Evolutionary conservation across 2,797 vertebrate species (phyloP).

Genomic region (Synanceia verrucosa): DNA sequence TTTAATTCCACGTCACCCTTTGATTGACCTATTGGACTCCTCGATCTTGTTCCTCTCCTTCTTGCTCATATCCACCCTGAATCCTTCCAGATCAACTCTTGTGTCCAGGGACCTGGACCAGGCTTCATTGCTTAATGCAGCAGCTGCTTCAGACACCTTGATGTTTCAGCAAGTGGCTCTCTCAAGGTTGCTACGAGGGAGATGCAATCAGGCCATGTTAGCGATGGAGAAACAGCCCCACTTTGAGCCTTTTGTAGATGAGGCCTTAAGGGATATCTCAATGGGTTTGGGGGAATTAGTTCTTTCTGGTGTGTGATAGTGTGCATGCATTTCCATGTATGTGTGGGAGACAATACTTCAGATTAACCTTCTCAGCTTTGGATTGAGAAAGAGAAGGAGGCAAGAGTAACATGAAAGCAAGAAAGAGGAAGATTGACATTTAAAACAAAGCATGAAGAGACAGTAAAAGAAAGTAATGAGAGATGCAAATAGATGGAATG

Average conservation of each 20-base stretch:
- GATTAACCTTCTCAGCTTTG: conserved; percentile 35
- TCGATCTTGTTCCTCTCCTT: conserved; percentile 25
- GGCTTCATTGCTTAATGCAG: conserved; percentile 48
- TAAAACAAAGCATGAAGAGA: background rate
- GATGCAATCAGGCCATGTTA: conserved; percentile 32
- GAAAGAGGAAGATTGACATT: background rate
- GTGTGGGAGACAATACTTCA: conserved; percentile 12
- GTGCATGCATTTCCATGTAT: conserved; percentile 11
- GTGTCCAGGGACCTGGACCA: conserved; percentile 28
- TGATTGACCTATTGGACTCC: conserved; percentile 43
- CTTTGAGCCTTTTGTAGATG: conserved; percentile 57
- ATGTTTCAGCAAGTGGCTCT: conserved; percentile 44
- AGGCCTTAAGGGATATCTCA: conserved; percentile 34
- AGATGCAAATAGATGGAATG: background rate
- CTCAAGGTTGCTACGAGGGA: conserved; percentile 56
- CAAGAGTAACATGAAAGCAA: background rate
- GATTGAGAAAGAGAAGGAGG: conserved; percentile 7
- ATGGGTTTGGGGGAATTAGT: conserved; percentile 49
- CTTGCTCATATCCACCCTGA: conserved; percentile 21
- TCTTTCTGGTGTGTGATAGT: conserved; percentile 14
- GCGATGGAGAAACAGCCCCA: conserved; percentile 17
- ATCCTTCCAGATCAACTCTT: conserved; percentile 39
- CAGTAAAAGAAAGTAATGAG: background rate
- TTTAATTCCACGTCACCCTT: conserved; percentile 25
- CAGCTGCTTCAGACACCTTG: conserved; percentile 46